Evolutionary conservation across 2,797 vertebrate genomes (phyloP), one percentile per base, ranked within the genome.

Genomic region (Paedocypris micromegethes): DNA sequence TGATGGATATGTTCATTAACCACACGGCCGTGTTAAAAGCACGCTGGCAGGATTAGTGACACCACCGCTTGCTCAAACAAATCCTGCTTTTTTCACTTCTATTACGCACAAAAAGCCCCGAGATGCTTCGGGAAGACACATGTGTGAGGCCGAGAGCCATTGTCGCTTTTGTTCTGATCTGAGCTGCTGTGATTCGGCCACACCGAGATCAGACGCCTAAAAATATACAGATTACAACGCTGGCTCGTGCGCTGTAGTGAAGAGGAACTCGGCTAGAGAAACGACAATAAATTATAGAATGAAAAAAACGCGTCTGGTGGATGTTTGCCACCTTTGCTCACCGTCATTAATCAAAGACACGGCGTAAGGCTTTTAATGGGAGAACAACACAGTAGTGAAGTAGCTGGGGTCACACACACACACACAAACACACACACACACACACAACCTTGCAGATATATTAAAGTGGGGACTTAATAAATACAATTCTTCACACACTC

Each of bases 1-100:
- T 76, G 73, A 74, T 76, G 63, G 64, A 72, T 74, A 67, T 74
- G 66, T 77, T 74, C 70, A 77, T 79, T 74, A 76, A 72, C 68
- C 64, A 70, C 64, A 59, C 63, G 6, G 51, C 63, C 58, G 68
- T 62, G 59, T 70, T 76, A 72, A 76, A 74, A 75, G 73, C 66
- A 58, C 62, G 66, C 75, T 74, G 70, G 69, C 77, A 70, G 71
- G 72, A 74, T 77, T 70, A 77, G 71, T 77, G 73, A 72, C 66
- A 69, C 56, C 40, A 49, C 60, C n/a, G 39, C 69, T 75, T 75
- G 64, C 76, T 77, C 70, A 74, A 74, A 74, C 62, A 72, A 77
- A 76, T 47, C 51, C n/a, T 51, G 72, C 9, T 54, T 72, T 66
- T 53, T 59, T 57, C 48, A 48, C 53, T 51, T 41, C 66, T 67